These are phyloP conservation scores for Drosophila testacea DNA, from an alignment of 2,888 invertebrate species.

Conservation along the genomic window DNA sequence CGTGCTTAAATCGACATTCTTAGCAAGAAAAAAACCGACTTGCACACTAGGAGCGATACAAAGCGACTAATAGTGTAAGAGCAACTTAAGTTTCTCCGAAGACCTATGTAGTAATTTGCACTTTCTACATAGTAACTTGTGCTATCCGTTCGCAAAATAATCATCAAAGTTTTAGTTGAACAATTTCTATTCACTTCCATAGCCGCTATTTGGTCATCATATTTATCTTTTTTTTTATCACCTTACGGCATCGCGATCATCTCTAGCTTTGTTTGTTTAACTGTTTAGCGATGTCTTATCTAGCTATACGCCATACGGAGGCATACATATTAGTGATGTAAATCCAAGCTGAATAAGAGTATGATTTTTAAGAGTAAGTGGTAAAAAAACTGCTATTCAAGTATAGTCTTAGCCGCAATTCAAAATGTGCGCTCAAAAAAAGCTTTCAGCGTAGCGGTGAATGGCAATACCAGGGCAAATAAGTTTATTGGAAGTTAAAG, in stretches of 20 bases:
- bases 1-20: constrained; percentile 14
- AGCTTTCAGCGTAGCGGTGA: constrained; percentile 52
- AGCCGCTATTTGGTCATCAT: constrained; percentile 32
- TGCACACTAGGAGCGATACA: constrained; percentile 35
- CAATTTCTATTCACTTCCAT: constrained; percentile 8
- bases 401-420: too few relatives aligned
- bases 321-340: neutral
- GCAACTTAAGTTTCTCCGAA: constrained; percentile 25
- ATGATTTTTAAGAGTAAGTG: too few relatives aligned
- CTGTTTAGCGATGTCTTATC: neutral
- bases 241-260: constrained; percentile 9
- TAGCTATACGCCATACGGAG: neutral
- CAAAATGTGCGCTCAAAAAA: constrained; percentile 16
- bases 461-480: constrained; percentile 36
- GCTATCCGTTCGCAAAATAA: constrained; percentile 10
- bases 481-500: constrained; percentile 25
- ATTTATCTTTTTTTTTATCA: constrained; percentile 45
- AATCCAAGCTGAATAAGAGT: too few relatives aligned
- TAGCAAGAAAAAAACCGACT: constrained; percentile 27
- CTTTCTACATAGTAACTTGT: constrained; percentile 41
- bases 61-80: constrained; percentile 40
- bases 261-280: constrained; percentile 46
- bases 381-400: too few relatives aligned
- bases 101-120: constrained; percentile 59
- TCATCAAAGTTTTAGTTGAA: constrained; percentile 30